phyloP scores from a whole-genome alignment of 2,797 vertebrate species.

The Eidolon dupreanum region DNA sequence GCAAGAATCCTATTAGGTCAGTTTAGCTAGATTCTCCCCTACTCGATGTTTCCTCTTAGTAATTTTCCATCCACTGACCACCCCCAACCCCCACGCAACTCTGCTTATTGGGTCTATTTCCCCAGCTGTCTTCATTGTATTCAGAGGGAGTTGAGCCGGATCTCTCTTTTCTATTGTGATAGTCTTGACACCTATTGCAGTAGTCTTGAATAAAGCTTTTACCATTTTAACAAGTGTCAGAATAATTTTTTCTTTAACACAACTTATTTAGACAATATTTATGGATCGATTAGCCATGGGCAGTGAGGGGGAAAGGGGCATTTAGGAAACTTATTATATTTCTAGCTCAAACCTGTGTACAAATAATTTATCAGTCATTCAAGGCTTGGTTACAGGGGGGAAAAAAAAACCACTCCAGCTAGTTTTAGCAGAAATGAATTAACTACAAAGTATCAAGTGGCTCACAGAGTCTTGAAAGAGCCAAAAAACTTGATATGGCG shows the following conservation, averaged over 20 bases:
- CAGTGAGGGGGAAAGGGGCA: neutral
- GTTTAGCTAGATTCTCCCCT: too few relatives aligned
- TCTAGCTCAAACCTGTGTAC: neutral
- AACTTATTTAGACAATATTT: neutral
- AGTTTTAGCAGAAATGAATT: neutral
- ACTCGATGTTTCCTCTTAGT: neutral
- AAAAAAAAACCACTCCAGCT: neutral
- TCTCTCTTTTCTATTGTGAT: neutral
- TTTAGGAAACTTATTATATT: neutral
- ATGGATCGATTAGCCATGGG: neutral
- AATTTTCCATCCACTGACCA: neutral
- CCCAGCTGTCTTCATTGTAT: neutral
- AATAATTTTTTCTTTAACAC: neutral
- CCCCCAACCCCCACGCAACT: too few relatives aligned
- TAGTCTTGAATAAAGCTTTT: neutral
- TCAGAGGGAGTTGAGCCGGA: neutral
- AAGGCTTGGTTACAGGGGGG: neutral
- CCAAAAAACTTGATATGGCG: neutral
- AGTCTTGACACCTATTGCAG: neutral
- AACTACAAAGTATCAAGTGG: neutral
- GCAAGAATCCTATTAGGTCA: neutral
- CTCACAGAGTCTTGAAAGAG: neutral
- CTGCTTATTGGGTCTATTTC: neutral
- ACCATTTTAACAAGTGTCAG: neutral
- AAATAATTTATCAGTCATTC: neutral